A percentile compares a stretch with the other conserved stretches of the same genome.
These are phyloP conservation scores for Emys orbicularis DNA, from an alignment of 2,797 vertebrate genomes.

Conservation along the genomic window DNA sequence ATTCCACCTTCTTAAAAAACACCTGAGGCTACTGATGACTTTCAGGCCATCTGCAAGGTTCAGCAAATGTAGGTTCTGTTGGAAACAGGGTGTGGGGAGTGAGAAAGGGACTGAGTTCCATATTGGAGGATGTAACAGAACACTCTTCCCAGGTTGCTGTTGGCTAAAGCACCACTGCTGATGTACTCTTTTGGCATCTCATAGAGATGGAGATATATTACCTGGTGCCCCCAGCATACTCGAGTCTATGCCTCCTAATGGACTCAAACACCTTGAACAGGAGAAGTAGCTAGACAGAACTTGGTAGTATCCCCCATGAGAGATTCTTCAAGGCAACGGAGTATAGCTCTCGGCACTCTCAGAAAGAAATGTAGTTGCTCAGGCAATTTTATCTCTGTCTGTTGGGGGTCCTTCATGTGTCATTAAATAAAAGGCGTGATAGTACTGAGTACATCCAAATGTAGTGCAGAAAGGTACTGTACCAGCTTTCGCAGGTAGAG, in stretches of 20 bases:
- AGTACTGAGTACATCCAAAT: neutral
- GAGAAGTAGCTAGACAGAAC: neutral
- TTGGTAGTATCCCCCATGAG: neutral
- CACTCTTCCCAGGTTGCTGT: neutral
- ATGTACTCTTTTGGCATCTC: neutral
- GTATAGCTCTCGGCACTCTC: accelerated
- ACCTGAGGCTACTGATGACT: neutral
- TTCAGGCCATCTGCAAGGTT: neutral
- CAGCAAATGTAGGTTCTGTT: neutral
- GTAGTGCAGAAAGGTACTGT: neutral
- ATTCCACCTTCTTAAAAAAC: neutral
- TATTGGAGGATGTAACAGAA: neutral
- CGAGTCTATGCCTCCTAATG: neutral
- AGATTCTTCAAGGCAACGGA: neutral
- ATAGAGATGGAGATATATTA: neutral
- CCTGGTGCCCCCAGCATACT: neutral
- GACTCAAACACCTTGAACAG: neutral
- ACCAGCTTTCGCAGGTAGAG: neutral
- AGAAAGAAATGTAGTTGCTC: neutral
- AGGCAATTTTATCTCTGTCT: neutral
- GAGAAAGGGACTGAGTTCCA: neutral
- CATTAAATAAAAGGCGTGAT: neutral
- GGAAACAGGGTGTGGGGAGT: neutral
- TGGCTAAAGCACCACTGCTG: neutral
- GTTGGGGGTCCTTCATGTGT: neutral